phyloP scores from a whole-genome alignment of 2,797 vertebrate genomes.

The Melanotaenia pygmaea region DNA sequence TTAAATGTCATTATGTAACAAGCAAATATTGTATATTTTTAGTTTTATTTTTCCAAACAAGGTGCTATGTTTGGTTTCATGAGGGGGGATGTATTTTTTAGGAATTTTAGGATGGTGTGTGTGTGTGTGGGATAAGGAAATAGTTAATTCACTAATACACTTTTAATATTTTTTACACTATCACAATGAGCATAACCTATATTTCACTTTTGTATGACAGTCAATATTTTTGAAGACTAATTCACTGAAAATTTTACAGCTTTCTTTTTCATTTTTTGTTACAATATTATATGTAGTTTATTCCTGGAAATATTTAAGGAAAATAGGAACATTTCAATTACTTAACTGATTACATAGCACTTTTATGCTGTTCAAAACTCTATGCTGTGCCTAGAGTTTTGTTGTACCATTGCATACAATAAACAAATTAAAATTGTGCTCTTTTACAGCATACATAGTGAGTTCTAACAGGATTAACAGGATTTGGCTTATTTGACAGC shows the following conservation, averaged over 20 bases:
- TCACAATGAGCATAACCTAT: background rate
- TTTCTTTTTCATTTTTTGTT: background rate
- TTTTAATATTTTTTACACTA: background rate
- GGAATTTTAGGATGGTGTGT: background rate
- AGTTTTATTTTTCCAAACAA: too few species aligned
- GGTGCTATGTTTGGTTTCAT: background rate
- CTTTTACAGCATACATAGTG: too few species aligned
- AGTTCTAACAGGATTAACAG: too few species aligned
- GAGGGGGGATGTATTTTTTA: background rate
- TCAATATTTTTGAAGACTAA: background rate
- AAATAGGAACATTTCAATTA: background rate
- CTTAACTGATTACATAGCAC: background rate
- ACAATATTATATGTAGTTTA: background rate
- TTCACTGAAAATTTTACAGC: background rate
- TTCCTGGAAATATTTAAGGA: background rate
- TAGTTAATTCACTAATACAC: background rate
- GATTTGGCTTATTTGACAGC: too few species aligned
- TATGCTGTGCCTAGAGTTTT: background rate
- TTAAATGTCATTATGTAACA: conserved; percentile 49
- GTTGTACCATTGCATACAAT: too few species aligned
- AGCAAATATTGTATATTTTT: background rate
- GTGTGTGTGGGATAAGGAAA: background rate
- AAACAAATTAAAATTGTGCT: too few species aligned
- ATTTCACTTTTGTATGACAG: background rate
- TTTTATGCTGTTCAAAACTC: background rate